Base-by-base conservation (phyloP, 2,113 vertebrate genomes). In the Xyrauchen texanus region DNA sequence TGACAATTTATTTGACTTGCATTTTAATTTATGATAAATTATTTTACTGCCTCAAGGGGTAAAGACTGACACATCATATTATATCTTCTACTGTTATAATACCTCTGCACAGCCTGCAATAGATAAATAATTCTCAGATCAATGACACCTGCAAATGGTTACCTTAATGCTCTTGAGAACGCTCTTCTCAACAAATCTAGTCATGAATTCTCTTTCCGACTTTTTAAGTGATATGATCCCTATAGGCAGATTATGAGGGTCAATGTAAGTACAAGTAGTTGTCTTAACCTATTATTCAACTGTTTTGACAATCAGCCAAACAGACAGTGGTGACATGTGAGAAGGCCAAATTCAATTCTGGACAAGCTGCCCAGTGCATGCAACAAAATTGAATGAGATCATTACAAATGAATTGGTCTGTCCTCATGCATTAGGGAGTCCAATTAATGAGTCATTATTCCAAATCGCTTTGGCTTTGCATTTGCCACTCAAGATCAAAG, bases 261-360 rank as follows among this genome's bases (percentile, higher is more conserved):
- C 69, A 72, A 46, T 72, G 49, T 11, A 69, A 52, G 10, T 42
- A 47, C 42, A 1, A 72, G 21, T n/a, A 16, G n/a, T 72, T 72
- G 55, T 72, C 44, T 60, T 60, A 58, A 47, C 68, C 44, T 72
- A 46, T 58, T 58, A 58, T 60, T 60, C 6, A 72, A 8, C 69
- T 60, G 44, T 58, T 72, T 72, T 72, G 44, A 72, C 13, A 60
- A 11, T 72, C 69, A 72, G 42, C 69, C 69, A 72, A 60, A 34
- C 3, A 58, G 69, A 45, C 65, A 47, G 45, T 4, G 65, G 34
- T 68, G 8, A 53, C 67, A 72, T 72, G 46, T 16, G 10, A 45
- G 7, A 8, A 10, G 13, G 12, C 68, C 68, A 45, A 16, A 69
- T 13, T 69, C 2, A 13, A 44, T 70, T 45, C 55, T 60, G 69